Conservation (phyloP, 2,797 vertebrate species). For the Phylloscopus collybita region DNA sequence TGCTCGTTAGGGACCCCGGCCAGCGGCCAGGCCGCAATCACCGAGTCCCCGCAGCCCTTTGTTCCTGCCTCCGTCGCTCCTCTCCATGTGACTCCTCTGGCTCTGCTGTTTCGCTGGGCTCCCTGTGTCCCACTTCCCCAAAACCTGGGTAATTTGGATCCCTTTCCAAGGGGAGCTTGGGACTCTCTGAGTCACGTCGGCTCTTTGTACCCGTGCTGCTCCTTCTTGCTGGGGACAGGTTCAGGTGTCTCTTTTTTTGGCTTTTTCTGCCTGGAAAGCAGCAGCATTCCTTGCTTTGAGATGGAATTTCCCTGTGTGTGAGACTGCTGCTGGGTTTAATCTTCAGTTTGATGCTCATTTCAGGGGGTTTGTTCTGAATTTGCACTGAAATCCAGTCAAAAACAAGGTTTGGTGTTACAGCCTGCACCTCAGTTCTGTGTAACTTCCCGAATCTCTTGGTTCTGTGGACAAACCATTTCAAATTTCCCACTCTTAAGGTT, state of each 20-base stretch:
- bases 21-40: not conserved
- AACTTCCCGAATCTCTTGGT: not conserved
- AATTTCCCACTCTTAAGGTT: not conserved
- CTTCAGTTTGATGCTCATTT: not conserved
- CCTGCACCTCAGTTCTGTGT: rapidly evolving
- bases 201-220: not conserved
- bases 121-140: not conserved
- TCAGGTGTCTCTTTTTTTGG: not conserved
- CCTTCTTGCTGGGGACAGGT: not conserved
- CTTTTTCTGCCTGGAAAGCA: not conserved
- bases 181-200: not conserved
- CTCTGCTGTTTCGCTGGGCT: not conserved
- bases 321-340: not conserved
- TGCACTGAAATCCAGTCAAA: not conserved
- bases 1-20: slow-evolving; percentile 8
- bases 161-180: not conserved
- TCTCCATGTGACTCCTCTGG: not conserved
- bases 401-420: not conserved
- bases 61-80: not conserved
- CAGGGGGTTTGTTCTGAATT: not conserved
- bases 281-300: rapidly evolving
- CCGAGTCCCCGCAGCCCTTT: slow-evolving; percentile 3
- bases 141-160: not conserved
- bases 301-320: not conserved
- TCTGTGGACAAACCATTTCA: not conserved